Percentiles rank a stretch among this genome's conserved stretches.
Evolutionary conservation across 1,140 invertebrate species (phyloP).

Genomic region (Whitmania pigra): DNA sequence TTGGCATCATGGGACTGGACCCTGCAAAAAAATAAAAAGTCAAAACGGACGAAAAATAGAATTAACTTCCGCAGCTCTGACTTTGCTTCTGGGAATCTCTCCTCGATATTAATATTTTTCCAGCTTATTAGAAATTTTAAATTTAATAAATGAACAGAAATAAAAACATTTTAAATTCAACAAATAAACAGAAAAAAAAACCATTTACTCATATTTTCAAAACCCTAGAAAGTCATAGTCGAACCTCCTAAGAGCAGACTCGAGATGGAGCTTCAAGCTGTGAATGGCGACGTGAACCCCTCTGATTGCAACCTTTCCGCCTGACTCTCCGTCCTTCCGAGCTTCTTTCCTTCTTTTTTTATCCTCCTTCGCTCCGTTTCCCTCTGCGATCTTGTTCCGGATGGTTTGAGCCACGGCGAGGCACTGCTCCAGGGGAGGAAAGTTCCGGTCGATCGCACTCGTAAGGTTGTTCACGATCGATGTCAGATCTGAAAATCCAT

Average conservation of each 20-base stretch:
- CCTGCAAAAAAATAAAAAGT: too few relatives aligned
- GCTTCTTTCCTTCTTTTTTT: background rate
- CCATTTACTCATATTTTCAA: too few relatives aligned
- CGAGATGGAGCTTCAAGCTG: constrained; percentile 13
- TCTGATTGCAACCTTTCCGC: background rate
- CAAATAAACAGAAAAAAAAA: background rate
- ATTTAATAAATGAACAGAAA: background rate
- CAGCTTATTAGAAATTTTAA: background rate
- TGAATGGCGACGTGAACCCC: background rate
- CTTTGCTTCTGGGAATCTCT: background rate
- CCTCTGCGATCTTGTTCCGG: background rate
- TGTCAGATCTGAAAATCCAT: background rate
- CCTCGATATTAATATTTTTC: background rate
- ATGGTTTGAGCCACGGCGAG: background rate
- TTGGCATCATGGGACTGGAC: too few relatives aligned
- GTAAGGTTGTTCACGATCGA: background rate
- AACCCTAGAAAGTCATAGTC: background rate
- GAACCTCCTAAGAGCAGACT: constrained; percentile 10
- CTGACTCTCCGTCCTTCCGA: background rate
- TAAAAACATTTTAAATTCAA: background rate
- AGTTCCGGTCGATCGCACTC: background rate
- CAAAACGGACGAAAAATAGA: too few relatives aligned
- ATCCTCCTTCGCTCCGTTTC: background rate
- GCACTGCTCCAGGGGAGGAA: background rate
- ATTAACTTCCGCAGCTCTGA: too few relatives aligned